Base-by-base conservation (phyloP, 2,113 vertebrate species). In the Cathartes aura region DNA sequence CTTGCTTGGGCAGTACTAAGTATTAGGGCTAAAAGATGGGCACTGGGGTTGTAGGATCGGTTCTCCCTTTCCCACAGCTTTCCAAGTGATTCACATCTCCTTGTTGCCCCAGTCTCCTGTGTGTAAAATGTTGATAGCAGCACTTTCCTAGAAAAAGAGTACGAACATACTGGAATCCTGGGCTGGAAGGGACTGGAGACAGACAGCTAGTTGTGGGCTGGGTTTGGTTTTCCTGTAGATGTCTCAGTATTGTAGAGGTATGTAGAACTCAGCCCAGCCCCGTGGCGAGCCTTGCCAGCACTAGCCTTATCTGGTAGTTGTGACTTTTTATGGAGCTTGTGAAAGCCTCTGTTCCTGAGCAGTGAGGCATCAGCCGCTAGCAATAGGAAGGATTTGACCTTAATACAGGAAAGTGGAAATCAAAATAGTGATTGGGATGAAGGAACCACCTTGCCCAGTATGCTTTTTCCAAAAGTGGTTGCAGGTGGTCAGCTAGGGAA, bases 251-350 rank as follows among this genome's bases (percentile, higher is more conserved):
- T 78, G 58, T 42, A 40, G 48, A 60, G 43, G 21, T 90, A 73
- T 90, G 92, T 93, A 92, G 82, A 97, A 45, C 87, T 50, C 26
- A 72, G 89, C 84, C 84, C 88, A 95, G 58, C 53, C 58, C 48
- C 3, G 0, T 60, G 43, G 22, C 2, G 27, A 94, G 6, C 73
- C 0, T 13, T 75, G 93, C 91, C 96, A 97, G 81, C n/a, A 8
- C 36, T 22, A 38, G 43, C 27, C 56, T 36, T 53, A 0, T 93
- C 87, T 91, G 30, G 66, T 56, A 87, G 47, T 36, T 79, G 20
- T 79, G 93, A 82, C 91, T 95, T 96, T 93, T 91, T 82, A 91
- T 88, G 82, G 91, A 82, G 82, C 55, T 87, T 89, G 50, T 62
- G 68, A 89, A 62, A 62, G 47, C 59, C 72, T 84, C 68, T 76